Base-by-base conservation (phyloP, 2,888 invertebrate genomes). In the Coleophora deauratella region DNA sequence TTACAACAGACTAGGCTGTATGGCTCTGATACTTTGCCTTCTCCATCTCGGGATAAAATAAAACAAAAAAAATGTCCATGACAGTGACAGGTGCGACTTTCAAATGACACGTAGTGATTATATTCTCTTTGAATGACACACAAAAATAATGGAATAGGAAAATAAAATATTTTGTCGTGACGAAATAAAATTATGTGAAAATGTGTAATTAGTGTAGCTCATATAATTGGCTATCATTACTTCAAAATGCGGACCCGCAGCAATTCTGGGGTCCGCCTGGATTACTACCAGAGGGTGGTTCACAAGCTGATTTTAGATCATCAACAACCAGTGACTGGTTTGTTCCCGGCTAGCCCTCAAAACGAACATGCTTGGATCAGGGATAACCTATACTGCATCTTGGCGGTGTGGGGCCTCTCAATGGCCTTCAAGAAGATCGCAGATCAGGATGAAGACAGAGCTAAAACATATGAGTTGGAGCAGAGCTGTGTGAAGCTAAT, bases 341-440 rank as follows among this genome's bases (percentile, higher is more conserved):
- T 99, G 41, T 94, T 99, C 67, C 97, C 98, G 38, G 95, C 97
- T 7, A 95, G 94, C 59, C 87, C 90, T 33, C 90, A 91, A 4
- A 95, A 94, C 68, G 90, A 93, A 44, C 98, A 99, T 82, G 98
- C 99, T 0, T 99, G 99, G 99, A 95, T 99, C 49, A 89, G 99
- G 37, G 99, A 99, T 74, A 99, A 99, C 86, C 91, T 99, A 1
- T 99, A 99, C 71, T 97, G 97, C 51, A 96, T 98, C 57, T 85
- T 99, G 62, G 95, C 98, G 9, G 96, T 99, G 27, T 99, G 99
- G 99, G 98, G 98, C 0, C 86, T 99, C 10, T 96, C 98, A 0
- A 94, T 99, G 93, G 96, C 99, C 0, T 99, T 99, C 71, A 97
- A 97, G 73, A 99, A 99, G 86, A 97, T 96, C 66, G 98, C 98